Evolutionary conservation across 2,113 vertebrate species (phyloP), one percentile per base, ranked within the genome.

Genomic region (Osmerus mordax): DNA sequence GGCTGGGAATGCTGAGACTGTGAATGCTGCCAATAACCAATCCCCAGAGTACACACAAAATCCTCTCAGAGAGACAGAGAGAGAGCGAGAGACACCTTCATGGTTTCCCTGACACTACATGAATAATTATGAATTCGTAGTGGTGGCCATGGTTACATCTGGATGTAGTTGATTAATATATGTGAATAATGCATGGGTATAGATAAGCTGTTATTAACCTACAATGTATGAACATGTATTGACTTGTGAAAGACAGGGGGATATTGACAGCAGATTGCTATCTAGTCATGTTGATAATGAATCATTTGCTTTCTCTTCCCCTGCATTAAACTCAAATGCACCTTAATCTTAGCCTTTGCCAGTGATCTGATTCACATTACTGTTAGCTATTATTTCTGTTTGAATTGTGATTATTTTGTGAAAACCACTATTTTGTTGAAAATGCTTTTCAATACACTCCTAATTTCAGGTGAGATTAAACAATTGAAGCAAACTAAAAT

Each of bases 21-120:
- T 86, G 89, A 89, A 85, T 69, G 87, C 86, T 90, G 89, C 86
- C 89, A 90, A 89, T 89, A 89, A 89, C 87, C 86, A 86, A 87
- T 76, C 81, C 87, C 81, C 84, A 70, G 81, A 84, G 86, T 75
- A 51, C 82, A 70, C 74, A 74, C 78, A 84, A 88, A 87, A 87
- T 85, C 84, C 80, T 86, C 83, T 86, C 80, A 84, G 68, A 74
- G 55, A 70, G 77, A 25, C 32, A 73, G 41, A 47, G 9, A 47
- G 41, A 47, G 41, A 36, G 32, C 4, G 7, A 28, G 25, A 28
- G 41, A 47, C 5, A 36, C 32, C 32, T 36, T 36, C 32, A 36
- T 36, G 32, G 32, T 36, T 36, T 7, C 32, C 32, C 32, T 36
- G 32, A 47, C 41, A 47, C 1, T 47, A 47, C 41, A 47, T 47